phyloP scores from a whole-genome alignment of 1,140 invertebrate genomes.

The Drosophila melanica region DNA sequence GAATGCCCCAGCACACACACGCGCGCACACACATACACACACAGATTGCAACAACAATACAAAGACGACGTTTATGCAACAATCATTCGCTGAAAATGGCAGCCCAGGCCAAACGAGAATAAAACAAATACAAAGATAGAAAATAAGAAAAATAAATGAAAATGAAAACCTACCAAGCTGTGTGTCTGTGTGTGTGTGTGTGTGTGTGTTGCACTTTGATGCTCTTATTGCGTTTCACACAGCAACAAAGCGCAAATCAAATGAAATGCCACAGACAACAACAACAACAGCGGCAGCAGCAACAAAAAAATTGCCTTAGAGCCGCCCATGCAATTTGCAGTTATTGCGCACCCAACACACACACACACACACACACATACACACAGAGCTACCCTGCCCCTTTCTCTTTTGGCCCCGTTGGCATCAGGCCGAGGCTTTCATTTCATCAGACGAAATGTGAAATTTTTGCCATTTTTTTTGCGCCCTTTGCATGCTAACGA shows the following conservation, averaged over 20 bases:
- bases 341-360: slow-evolving; percentile 65
- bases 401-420: slow-evolving; percentile 12
- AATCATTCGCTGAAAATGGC: slow-evolving; percentile 77
- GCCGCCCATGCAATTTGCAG: slow-evolving; percentile 81
- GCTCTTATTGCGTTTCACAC: slow-evolving; percentile 74
- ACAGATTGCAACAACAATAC: slow-evolving; percentile 63
- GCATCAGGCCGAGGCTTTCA: slow-evolving; percentile 69
- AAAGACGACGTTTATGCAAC: slow-evolving; percentile 81
- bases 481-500: slow-evolving; percentile 60
- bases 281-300: slow-evolving; percentile 15
- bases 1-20: slow-evolving; percentile 22
- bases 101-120: slow-evolving; percentile 48
- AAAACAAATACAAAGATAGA: slow-evolving; percentile 3
- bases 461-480: slow-evolving; percentile 40
- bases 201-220: slow-evolving; percentile 69
- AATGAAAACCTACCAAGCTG: slow-evolving; percentile 65
- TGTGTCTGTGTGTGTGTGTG: slow-evolving; percentile 36
- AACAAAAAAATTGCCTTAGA: slow-evolving; percentile 69
- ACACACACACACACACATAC: slow-evolving; percentile 6
- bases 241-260: slow-evolving; percentile 69
- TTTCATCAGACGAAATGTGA: slow-evolving; percentile 76
- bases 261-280: slow-evolving; percentile 72
- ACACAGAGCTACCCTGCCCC: not conserved
- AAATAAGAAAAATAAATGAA: slow-evolving; percentile 34
- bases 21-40: slow-evolving; percentile 29